These are phyloP conservation scores for Hycleus phaleratus DNA, from an alignment of 1,140 invertebrate genomes.

Conservation along the genomic window DNA sequence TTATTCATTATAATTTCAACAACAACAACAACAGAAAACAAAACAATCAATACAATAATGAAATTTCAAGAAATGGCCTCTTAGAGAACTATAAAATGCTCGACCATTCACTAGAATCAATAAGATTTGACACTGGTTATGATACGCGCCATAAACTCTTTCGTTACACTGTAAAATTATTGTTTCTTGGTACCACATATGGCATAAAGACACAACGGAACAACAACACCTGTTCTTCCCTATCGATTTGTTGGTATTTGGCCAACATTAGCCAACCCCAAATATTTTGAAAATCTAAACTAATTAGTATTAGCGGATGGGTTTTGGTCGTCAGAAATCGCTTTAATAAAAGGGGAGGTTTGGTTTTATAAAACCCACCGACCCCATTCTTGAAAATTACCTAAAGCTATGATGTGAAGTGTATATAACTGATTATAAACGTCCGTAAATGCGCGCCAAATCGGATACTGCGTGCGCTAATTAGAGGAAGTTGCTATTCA, in stretches of 20 bases:
- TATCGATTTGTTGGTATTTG: too few species aligned
- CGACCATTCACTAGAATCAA: too few species aligned
- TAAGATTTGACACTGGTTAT: too few species aligned
- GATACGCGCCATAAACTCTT: too few species aligned
- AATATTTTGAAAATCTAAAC: background rate
- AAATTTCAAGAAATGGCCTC: too few species aligned
- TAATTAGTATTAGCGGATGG: constrained; percentile 1
- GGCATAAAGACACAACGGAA: too few species aligned
- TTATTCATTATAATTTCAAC: background rate
- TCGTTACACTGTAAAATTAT: too few species aligned
- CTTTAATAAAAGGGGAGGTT: background rate
- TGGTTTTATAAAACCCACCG: background rate
- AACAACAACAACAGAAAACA: background rate
- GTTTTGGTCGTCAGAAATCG: background rate
- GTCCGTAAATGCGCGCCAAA: constrained; percentile 16
- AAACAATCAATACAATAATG: too few species aligned
- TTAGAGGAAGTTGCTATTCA: constrained; percentile 24
- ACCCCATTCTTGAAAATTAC: background rate
- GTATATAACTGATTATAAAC: constrained; percentile 16
- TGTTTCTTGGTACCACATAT: too few species aligned
- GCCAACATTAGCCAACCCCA: background rate
- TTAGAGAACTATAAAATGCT: too few species aligned
- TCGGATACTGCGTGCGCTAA: constrained; percentile 25
- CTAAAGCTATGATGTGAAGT: constrained; percentile 10
- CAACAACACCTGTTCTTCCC: too few species aligned